Base-by-base conservation (phyloP, 2,113 vertebrate genomes). In the Tragelaphus scriptus region DNA sequence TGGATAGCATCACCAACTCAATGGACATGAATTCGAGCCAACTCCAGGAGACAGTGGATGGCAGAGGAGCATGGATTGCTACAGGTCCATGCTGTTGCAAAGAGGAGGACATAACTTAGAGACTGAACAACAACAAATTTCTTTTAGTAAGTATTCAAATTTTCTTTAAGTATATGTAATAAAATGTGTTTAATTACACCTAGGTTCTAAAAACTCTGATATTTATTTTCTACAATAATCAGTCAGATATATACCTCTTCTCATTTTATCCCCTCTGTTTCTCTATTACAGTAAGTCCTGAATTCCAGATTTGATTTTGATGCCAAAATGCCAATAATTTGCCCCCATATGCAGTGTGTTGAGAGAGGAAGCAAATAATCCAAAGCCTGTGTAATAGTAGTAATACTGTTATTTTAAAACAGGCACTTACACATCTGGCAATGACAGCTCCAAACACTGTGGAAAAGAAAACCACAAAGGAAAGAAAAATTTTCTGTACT, bases 171-270 rank as follows among this genome's bases (percentile, higher is more conserved):
- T 55, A 93, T 53, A 91, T 21, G 53, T 90, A 90, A 95, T 98
- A 92, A 98, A 97, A 96, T 92, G 92, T 98, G 89, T 85, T 97
- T 79, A 87, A 95, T 90, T 93, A 81, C 47, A 94, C 95, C 21
- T 88, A 88, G 91, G 79, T 88, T 98, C 65, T 98, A 97, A 98
- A 98, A 88, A 97, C 97, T 93, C 98, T 98, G 97, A 97, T 98
- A 98, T 91, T 97, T 98, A 85, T 94, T 98, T 98, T 98, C 95
- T 98, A 98, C 98, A 99, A 99, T 98, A 98, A 98, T 97, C 98
- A 98, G 95, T 88, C 56, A 97, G 87, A 98, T 91, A 65, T 86
- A 97, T 1, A 94, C 77, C 91, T 91, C 97, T 98, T 97, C 92
- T 97, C 0, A 0, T 89, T 97, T 94, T 96, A 89, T 98, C 94